Evolutionary conservation across 1,140 invertebrate genomes (phyloP).

Genomic region (Drosophila lacertosa): DNA sequence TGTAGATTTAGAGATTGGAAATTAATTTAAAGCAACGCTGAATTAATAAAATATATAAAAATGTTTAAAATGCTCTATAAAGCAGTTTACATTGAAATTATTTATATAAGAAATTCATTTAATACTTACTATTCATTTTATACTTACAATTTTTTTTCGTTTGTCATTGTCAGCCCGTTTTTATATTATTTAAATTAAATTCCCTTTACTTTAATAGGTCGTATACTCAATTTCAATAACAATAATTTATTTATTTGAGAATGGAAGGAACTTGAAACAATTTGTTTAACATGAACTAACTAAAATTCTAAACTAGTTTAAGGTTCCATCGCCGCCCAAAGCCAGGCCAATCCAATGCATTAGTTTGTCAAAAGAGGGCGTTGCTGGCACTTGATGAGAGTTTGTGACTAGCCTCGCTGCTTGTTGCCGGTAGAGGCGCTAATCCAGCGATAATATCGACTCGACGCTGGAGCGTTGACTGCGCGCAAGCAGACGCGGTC

Average conservation of each 20-base stretch:
- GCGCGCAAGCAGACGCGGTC: slow-evolving; percentile 85
- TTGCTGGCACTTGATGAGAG: slow-evolving; percentile 21
- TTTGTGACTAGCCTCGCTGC: slow-evolving; percentile 46
- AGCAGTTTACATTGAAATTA: too few relatives aligned
- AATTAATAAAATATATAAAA: too few relatives aligned
- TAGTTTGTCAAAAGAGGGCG: slow-evolving; percentile 13
- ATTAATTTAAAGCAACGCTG: too few relatives aligned
- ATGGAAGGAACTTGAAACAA: slow-evolving; percentile 34
- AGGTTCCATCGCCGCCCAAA: not conserved
- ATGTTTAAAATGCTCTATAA: too few relatives aligned
- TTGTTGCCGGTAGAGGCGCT: slow-evolving; percentile 22
- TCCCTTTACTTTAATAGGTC: too few relatives aligned
- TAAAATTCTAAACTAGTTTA: slow-evolving; percentile 37
- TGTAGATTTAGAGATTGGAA: not conserved
- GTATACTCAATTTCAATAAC: not conserved
- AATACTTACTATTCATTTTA: too few relatives aligned
- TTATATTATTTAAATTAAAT: too few relatives aligned
- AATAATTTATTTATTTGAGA: slow-evolving; percentile 22
- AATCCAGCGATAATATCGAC: slow-evolving; percentile 89
- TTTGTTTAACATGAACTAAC: slow-evolving; percentile 41
- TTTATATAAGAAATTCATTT: too few relatives aligned
- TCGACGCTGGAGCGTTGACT: slow-evolving; percentile 87
- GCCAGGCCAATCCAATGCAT: slow-evolving; percentile 3
- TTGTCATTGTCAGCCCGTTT: not conserved
- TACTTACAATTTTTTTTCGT: too few relatives aligned